Conservation (phyloP, 2,797 vertebrate species). For the Danio choprae region DNA sequence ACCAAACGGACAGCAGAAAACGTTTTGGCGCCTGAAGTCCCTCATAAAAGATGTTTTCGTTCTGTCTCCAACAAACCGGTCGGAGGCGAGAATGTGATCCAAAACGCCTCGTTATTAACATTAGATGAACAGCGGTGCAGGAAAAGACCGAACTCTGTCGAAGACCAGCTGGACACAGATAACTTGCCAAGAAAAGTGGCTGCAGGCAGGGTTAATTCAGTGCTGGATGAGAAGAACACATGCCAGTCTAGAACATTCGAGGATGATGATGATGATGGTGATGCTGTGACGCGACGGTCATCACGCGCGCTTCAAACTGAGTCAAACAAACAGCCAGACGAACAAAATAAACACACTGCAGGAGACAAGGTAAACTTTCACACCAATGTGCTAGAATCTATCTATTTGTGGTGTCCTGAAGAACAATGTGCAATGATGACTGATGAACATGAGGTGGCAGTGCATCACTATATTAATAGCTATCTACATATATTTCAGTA, state of each 20-base stretch:
- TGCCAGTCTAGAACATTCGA: constrained; percentile 61
- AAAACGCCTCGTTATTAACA: constrained; percentile 54
- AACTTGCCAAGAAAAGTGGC: constrained; percentile 1
- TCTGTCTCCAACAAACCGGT: constrained; percentile 42
- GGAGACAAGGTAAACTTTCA: constrained; percentile 21
- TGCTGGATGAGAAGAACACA: background rate
- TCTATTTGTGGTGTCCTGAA: background rate
- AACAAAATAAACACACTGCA: background rate
- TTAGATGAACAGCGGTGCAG: constrained; percentile 63
- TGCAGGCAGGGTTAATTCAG: background rate
- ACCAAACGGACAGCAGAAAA: constrained; percentile 75
- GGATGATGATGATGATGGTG: constrained; percentile 17
- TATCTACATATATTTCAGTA: background rate
- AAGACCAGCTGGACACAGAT: constrained; percentile 25
- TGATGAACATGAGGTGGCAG: constrained; percentile 6
- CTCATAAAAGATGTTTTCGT: constrained; percentile 63
- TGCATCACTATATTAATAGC: background rate
- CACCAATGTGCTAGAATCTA: background rate
- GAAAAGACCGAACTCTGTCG: constrained; percentile 68
- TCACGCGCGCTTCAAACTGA: background rate
- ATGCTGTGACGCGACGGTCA: background rate
- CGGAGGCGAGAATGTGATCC: constrained; percentile 48
- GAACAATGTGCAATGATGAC: background rate
- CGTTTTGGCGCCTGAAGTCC: constrained; percentile 47
- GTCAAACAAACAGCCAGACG: constrained; percentile 1